These are phyloP conservation scores for Endotricha flammealis DNA, from an alignment of 2,888 invertebrate genomes.

Conservation along the genomic window DNA sequence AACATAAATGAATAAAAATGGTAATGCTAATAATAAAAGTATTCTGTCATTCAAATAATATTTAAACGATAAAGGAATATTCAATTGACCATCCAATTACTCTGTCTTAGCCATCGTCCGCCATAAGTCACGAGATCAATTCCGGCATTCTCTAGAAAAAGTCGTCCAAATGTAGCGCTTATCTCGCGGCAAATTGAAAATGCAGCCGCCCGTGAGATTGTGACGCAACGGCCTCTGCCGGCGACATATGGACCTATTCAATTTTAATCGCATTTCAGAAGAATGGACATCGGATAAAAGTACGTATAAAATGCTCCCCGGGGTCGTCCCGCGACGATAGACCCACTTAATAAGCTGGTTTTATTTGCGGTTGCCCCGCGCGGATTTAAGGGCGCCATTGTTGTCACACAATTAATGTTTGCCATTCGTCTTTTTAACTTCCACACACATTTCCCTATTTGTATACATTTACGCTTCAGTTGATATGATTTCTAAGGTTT, in stretches of 20 bases:
- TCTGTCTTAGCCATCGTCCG: slow-evolving; percentile 49
- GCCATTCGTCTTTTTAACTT: slow-evolving; percentile 69
- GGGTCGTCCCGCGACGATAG: slow-evolving; percentile 41
- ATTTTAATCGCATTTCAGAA: slow-evolving; percentile 78
- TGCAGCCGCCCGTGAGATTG: slow-evolving; percentile 74
- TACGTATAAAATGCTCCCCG: slow-evolving; percentile 60
- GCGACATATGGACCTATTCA: slow-evolving; percentile 76
- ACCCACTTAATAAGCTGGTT: slow-evolving; percentile 67
- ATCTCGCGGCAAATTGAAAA: slow-evolving; percentile 78
- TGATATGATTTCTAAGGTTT: slow-evolving; percentile 19
- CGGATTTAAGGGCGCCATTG: slow-evolving; percentile 64
- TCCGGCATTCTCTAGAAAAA: slow-evolving; percentile 72
- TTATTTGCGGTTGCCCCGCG: slow-evolving; percentile 66
- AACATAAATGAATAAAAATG: too few relatives aligned
- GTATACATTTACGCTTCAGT: slow-evolving; percentile 44
- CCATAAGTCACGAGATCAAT: slow-evolving; percentile 76
- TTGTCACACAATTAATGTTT: slow-evolving; percentile 64
- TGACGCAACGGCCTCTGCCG: slow-evolving; percentile 67
- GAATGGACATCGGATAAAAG: slow-evolving; percentile 75
- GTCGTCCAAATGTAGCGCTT: slow-evolving; percentile 70
- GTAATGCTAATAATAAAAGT: too few relatives aligned
- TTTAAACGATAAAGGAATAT: slow-evolving; percentile 47
- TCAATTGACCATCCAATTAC: slow-evolving; percentile 68
- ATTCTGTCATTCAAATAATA: too few relatives aligned
- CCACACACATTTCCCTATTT: slow-evolving; percentile 45